phyloP scores from a whole-genome alignment of 2,113 vertebrate genomes.

The Nothobranchius furzeri region DNA sequence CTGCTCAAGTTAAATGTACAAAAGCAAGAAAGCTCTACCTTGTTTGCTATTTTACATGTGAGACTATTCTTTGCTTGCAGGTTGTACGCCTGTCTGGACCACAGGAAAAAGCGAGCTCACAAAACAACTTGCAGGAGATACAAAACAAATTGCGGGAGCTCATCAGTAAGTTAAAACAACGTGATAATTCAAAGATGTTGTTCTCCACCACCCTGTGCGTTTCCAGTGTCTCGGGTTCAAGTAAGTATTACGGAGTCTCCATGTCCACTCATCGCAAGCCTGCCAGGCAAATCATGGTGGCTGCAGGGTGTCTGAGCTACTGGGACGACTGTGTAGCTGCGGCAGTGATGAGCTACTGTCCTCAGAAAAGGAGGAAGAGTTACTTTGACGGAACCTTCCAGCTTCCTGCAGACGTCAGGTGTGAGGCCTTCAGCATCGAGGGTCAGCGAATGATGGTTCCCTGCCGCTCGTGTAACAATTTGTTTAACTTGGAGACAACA shows the following conservation, averaged over 20 bases:
- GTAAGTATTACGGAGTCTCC: slow-evolving; percentile 42
- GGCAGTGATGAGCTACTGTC: slow-evolving; percentile 45
- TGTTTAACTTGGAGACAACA: background rate
- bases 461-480: background rate
- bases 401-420: slow-evolving; percentile 1
- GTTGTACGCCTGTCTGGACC: background rate
- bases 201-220: slow-evolving; percentile 29
- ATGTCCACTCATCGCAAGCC: background rate
- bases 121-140: rapidly evolving
- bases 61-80: slow-evolving; percentile 6
- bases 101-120: background rate
- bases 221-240: background rate
- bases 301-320: background rate
- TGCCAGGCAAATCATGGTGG: background rate
- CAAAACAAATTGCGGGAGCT: rapidly evolving
- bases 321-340: slow-evolving; percentile 37
- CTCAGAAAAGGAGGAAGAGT: rapidly evolving
- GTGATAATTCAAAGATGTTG: background rate
- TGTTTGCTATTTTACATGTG: no score
- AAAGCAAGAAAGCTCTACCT: no score
- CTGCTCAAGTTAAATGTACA: no score
- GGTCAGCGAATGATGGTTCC: rapidly evolving
- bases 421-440: background rate
- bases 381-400: slow-evolving; percentile 33
- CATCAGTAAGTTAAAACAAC: background rate